These are phyloP conservation scores for Xanthorhoe designata DNA, from an alignment of 2,888 invertebrate species.

Conservation along the genomic window DNA sequence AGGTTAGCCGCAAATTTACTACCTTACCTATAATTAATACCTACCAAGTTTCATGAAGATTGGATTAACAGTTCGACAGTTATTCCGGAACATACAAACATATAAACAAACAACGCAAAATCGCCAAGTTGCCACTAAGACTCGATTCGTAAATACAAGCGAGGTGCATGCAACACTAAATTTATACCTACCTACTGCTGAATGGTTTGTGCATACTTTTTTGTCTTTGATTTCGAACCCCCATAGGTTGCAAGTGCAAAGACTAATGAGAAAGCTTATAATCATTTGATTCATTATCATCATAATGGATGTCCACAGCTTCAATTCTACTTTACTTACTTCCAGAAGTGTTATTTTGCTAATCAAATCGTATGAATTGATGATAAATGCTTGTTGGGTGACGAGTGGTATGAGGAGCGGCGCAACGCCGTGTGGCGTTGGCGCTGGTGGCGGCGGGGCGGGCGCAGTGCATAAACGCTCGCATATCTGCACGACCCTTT, in stretches of 20 bases:
- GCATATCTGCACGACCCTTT: constrained; percentile 59
- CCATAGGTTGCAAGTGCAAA: neutral
- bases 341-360: neutral
- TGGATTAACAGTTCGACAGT: no score
- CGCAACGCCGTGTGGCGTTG: neutral
- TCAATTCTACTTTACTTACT: no score
- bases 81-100: no score
- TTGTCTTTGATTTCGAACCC: neutral
- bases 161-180: no score
- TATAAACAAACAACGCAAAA: no score
- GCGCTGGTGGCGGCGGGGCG: neutral
- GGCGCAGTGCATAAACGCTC: constrained; percentile 33
- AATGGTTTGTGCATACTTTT: neutral
- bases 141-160: no score
- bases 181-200: no score
- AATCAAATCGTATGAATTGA: neutral
- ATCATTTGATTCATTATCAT: neutral
- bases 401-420: neutral
- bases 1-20: no score
- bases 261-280: neutral
- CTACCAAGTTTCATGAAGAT: no score
- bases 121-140: no score
- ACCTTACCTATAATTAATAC: no score
- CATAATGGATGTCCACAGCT: neutral
- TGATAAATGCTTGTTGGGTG: neutral